phyloP scores from a whole-genome alignment of 2,797 vertebrate genomes.

The Geotrypetes seraphini region DNA sequence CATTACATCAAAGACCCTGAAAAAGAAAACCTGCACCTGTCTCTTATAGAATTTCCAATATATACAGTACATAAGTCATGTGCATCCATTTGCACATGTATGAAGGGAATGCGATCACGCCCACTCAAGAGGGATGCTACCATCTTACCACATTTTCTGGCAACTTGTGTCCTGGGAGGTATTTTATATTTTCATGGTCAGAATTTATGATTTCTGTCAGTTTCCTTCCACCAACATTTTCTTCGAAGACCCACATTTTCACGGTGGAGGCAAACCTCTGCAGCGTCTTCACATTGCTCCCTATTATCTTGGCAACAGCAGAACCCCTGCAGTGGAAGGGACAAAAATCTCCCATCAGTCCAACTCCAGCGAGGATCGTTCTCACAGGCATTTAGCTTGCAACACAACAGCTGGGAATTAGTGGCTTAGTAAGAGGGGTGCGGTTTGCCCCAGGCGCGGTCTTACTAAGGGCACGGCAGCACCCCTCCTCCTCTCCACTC shows the following conservation, averaged over 20 bases:
- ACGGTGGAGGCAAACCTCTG: constrained; percentile 71
- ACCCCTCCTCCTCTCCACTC: too few relatives aligned
- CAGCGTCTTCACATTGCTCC: constrained; percentile 64
- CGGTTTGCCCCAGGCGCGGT: too few relatives aligned
- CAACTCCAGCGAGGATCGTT: background rate
- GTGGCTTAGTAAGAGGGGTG: too few relatives aligned
- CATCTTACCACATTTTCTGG: constrained; percentile 83
- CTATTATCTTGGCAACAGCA: constrained; percentile 80
- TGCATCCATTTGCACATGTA: too few relatives aligned
- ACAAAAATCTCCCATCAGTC: background rate
- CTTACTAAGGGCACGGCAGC: too few relatives aligned
- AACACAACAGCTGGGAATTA: too few relatives aligned
- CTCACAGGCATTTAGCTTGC: too few relatives aligned
- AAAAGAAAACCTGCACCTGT: too few relatives aligned
- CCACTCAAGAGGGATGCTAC: background rate
- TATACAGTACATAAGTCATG: too few relatives aligned
- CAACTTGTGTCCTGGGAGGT: constrained; percentile 82
- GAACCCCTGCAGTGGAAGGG: constrained; percentile 66
- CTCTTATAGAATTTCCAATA: too few relatives aligned
- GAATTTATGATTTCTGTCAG: constrained; percentile 85
- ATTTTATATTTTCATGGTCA: constrained; percentile 85
- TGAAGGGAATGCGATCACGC: too few relatives aligned
- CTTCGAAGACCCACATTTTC: constrained; percentile 91
- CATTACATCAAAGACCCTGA: too few relatives aligned
- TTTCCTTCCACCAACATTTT: constrained; percentile 72